These are phyloP conservation scores for Bombus breviceps DNA, from an alignment of 1,140 invertebrate genomes.

Conservation along the genomic window DNA sequence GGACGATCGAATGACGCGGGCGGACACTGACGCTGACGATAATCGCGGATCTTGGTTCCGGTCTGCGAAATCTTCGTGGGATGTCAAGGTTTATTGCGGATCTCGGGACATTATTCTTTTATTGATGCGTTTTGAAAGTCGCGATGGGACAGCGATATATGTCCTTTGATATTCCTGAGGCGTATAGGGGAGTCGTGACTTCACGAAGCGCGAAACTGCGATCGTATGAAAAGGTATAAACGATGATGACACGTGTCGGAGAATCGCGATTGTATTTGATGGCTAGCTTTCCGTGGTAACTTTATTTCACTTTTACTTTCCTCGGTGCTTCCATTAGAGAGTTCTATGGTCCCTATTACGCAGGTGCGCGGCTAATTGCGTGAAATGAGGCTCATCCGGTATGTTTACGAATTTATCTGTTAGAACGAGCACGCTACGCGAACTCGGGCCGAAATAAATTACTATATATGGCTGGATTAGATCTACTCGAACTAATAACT, in stretches of 20 bases:
- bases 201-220: not conserved
- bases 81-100: not conserved
- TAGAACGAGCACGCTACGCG: not conserved
- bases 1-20: not conserved
- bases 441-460: constrained; percentile 50
- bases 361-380: constrained; percentile 30
- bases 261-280: not conserved
- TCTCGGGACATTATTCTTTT: constrained; percentile 21
- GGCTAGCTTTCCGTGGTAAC: not conserved
- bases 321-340: not conserved
- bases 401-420: constrained; percentile 38
- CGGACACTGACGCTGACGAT: constrained; percentile 41
- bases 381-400: constrained; percentile 14
- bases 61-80: constrained; percentile 3
- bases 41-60: constrained; percentile 30
- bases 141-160: not conserved
- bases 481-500: constrained; percentile 21
- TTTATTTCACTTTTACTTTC: too few species aligned
- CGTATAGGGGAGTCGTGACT: not conserved
- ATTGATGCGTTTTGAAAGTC: not conserved
- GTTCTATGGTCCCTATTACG: not conserved
- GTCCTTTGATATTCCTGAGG: not conserved
- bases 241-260: not conserved
- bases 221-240: not conserved
- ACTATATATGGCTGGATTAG: constrained; percentile 49